Evolutionary conservation across 2,888 invertebrate species (phyloP), one percentile per base, ranked within the genome.

Genomic region (Phyllotreta cruciferae): DNA sequence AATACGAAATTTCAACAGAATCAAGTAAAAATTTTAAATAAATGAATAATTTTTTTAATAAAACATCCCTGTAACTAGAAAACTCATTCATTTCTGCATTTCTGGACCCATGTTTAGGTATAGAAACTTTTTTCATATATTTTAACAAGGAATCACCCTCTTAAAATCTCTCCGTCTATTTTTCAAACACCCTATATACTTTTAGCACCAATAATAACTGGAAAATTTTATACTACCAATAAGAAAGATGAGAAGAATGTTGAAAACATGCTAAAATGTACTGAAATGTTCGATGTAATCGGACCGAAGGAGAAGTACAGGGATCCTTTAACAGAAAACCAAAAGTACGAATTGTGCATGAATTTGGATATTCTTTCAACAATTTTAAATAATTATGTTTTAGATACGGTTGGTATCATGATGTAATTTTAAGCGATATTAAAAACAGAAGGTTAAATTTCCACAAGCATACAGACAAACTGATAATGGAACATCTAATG

Each of bases 351-450:
- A 4, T 35, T 47, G 9, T n/a, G 8, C 4, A 39, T 39, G 10
- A 39, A 39, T n/a, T 39, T 44, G 44, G 44, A 6, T 13, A 44
- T 1, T 44, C 14, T 10, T 13, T 44, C 44, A 13, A 13, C 10
- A 44, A 10, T 44, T 44, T 44, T 44, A 10, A 6, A 47, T 47
- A 24, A 24, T 24, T 24, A 3, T 69, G 71, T 70, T 66, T 56
- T 64, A 82, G 81, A 54, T 81, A 83, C 71, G 77, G 77, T 66
- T 86, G 85, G 81, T 84, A 83, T 13, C 10, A 52, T 44, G n/a
- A 60, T 53, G 24, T 60, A 2, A 34, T 9, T 37, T 60, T 60
- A 24, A 53, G 36, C 13, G 44, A 60, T 58, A 69, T 60, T 62
- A 70, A 55, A 8, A 80, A 82, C 72, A 77, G 73, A 61, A 78